Base-by-base conservation (phyloP, 2,113 vertebrate genomes). In the Illadopsis cleaveri region DNA sequence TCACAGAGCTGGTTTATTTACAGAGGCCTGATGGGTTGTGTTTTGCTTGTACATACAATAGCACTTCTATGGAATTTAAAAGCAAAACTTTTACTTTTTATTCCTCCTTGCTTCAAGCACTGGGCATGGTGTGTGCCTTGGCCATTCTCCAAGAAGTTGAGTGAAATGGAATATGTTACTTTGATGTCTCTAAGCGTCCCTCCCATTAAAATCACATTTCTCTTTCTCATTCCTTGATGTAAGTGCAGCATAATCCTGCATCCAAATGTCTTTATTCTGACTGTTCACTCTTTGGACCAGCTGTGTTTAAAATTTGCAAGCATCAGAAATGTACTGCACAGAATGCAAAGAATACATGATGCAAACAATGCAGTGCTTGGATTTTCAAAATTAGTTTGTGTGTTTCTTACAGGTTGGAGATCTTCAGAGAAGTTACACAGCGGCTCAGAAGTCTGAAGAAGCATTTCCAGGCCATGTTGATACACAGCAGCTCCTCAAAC, bases 381-480 rank as follows among this genome's bases (percentile, higher is more conserved):
- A 31, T 82, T 66, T 82, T 44, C 56, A 35, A 24, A 79, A 62
- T 42, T 6, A 20, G 9, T 86, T 21, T 78, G 20, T 86, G 25
- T 94, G 4, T 96, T 82, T 91, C 50, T 81, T 96, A 25, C 97
- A 99, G 99, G 95, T 99, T 90, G 99, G 99, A 93, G 99, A 99
- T 97, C 98, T 99, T n/a, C 99, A 99, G 97, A 99, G 98, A 97
- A 99, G 99, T 96, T 99, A 99, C 35, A 92, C 97, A 24, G 98
- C 99, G 1, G 99, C 99, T 38, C 98, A 98, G 94, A 99, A 98
- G 93, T 98, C 99, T 8, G 98, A 98, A 92, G 98, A 98, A 57
- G 98, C 98, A 4, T 99, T 99, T 96, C 99, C 99, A n/a, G 99
- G 99, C 56, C 99, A 99, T 1, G 98, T 99, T 66, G 99, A 99